Percentiles rank a stretch among this genome's conserved stretches.
Evolutionary conservation across 2,888 invertebrate species (phyloP).

Genomic region (Cheilosia vernalis): DNA sequence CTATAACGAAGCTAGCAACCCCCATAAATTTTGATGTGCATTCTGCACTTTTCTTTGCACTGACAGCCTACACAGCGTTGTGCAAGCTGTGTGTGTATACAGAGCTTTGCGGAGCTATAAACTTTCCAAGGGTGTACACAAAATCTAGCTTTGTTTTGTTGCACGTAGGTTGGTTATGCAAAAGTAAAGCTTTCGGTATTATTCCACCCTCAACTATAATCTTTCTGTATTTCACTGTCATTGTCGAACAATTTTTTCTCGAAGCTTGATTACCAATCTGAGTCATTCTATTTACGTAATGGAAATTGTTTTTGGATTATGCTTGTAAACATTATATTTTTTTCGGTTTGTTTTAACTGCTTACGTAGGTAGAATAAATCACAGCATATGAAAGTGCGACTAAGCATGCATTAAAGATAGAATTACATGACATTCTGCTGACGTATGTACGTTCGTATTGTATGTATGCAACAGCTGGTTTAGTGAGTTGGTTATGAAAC

Average conservation of each 20-base stretch:
- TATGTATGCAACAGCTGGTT: slow-evolving; percentile 38
- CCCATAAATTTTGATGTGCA: slow-evolving; percentile 28
- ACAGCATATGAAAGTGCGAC: slow-evolving; percentile 23
- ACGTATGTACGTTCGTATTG: background rate
- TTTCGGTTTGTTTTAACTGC: background rate
- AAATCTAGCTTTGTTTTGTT: background rate
- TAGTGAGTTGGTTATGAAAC: background rate
- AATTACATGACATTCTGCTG: slow-evolving; percentile 39
- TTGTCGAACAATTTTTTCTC: background rate
- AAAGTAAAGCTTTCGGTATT: slow-evolving; percentile 15
- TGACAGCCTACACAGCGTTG: slow-evolving; percentile 45
- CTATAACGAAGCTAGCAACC: slow-evolving; percentile 21
- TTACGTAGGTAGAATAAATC: slow-evolving; percentile 57
- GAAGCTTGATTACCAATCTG: background rate
- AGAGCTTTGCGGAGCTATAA: slow-evolving; percentile 45
- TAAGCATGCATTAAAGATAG: slow-evolving; percentile 27
- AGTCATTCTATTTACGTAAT: slow-evolving; percentile 19
- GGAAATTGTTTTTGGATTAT: slow-evolving; percentile 1
- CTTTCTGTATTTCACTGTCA: background rate
- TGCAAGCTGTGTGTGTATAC: slow-evolving; percentile 7
- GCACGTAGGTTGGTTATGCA: slow-evolving; percentile 26
- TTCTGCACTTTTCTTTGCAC: slow-evolving; percentile 56
- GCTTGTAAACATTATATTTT: background rate
- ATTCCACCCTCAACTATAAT: slow-evolving; percentile 10
- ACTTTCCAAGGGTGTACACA: slow-evolving; percentile 13